Evolutionary conservation across 2,888 invertebrate species (phyloP), one percentile per base, ranked within the genome.

Genomic region (Hemicrepidius hirtus): DNA sequence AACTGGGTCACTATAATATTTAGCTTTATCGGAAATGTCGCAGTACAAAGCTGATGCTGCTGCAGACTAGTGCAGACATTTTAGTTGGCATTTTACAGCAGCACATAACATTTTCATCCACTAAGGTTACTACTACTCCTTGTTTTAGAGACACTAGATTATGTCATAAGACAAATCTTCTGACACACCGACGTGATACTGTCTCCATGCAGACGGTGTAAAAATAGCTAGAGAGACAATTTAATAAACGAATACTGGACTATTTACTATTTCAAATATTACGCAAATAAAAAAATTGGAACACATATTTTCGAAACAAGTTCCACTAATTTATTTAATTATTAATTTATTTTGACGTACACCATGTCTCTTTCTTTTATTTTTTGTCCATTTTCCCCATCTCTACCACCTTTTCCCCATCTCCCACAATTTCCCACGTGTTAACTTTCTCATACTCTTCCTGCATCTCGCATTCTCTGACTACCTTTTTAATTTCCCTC

Each of bases 1-100:
- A 71, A 73, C 71, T 71, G 71, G 75, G 73, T 73, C 71, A 69
- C 68, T 73, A 75, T 71, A 70, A 71, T 75, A 75, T 73, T 63
- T 75, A 67, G 64, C 67, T 71, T 73, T 55, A 70, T 71, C 67
- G 66, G 65, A 71, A 49, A 59, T 68, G 75, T 71, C 73, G 68
- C 63, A 74, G 49, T 37, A 59, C 32, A 60, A 53, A 46, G 46
- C 28, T 37, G 68, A 59, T 69, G 71, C 64, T 41, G 44, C 70
- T 65, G 71, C 59, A 71, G 65, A 65, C 49, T 53, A 40, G 53
- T 65, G 64, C 50, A 65, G 64, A 46, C 63, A 46, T 63, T 53
- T 65, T 40, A 50, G 64, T 21, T 40, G 28, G 53, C 37, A 50
- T 65, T 65, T 63, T 65, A 53, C 50, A 53, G 50, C 63, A 32